phyloP scores from a whole-genome alignment of 2,113 vertebrate genomes.

The Grantiella picta region DNA sequence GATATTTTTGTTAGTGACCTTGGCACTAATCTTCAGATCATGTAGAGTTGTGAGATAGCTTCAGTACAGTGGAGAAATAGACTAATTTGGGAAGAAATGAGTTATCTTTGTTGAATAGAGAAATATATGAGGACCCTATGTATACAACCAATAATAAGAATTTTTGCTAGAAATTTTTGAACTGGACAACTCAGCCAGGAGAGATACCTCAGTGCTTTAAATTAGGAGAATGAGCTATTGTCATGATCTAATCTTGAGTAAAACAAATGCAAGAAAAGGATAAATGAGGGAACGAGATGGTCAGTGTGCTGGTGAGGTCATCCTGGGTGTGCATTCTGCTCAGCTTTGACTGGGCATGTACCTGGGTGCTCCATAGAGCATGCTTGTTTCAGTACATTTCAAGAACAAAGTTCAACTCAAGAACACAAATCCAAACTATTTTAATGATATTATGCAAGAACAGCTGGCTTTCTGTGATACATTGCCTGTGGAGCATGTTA shows the following conservation, averaged over 20 bases:
- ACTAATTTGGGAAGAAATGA: not conserved
- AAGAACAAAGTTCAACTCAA: not conserved
- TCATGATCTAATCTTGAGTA: not conserved
- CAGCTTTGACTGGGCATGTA: not conserved
- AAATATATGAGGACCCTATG: not conserved
- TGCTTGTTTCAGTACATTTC: not conserved
- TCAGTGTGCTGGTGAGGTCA: not conserved
- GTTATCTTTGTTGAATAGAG: not conserved
- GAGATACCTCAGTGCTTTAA: not conserved
- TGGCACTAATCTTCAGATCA: not conserved
- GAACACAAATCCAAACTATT: not conserved
- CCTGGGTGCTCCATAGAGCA: not conserved
- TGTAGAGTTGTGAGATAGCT: not conserved
- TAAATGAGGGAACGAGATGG: not conserved
- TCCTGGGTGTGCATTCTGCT: not conserved
- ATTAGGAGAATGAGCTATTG: not conserved
- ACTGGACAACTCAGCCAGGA: not conserved
- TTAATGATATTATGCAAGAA: not conserved
- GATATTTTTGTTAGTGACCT: not conserved
- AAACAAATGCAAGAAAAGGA: not conserved
- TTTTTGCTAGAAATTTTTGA: not conserved
- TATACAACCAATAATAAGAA: not conserved
- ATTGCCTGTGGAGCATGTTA: not conserved
- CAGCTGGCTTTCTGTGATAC: not conserved
- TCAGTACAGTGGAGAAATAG: not conserved